phyloP scores from a whole-genome alignment of 2,113 vertebrate species.

The Cairina moschata region DNA sequence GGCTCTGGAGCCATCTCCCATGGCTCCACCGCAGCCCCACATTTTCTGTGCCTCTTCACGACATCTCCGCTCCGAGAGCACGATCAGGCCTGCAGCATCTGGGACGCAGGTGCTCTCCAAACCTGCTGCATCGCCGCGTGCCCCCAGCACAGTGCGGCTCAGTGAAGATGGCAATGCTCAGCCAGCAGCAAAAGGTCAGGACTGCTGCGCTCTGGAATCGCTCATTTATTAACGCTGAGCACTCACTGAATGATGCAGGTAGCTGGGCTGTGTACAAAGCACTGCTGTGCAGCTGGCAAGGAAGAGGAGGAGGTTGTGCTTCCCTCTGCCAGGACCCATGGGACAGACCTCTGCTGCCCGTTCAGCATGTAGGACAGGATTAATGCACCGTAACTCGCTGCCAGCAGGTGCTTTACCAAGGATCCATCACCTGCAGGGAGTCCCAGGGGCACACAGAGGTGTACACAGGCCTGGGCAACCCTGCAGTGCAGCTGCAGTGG shows the following conservation, averaged over 20 bases:
- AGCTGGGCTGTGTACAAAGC: not conserved
- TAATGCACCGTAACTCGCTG: not conserved
- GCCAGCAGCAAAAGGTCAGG: not conserved
- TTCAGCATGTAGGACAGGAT: not conserved
- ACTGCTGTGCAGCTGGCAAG: not conserved
- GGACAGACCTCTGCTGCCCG: not conserved
- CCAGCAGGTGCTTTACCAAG: not conserved
- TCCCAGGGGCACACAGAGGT: not conserved
- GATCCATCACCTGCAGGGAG: rapidly evolving
- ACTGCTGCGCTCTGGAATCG: not conserved
- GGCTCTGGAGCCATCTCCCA: not conserved
- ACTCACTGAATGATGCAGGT: not conserved
- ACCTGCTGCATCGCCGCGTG: not conserved
- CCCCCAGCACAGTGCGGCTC: not conserved
- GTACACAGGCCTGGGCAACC: rapidly evolving
- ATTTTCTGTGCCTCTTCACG: not conserved
- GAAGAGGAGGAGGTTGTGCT: not conserved
- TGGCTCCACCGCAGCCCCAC: not conserved
- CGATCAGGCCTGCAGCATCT: not conserved
- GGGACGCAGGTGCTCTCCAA: not conserved
- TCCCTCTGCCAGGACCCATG: not conserved
- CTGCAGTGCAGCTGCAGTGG: rapidly evolving
- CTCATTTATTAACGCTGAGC: not conserved
- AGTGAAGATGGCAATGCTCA: not conserved
- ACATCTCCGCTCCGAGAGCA: not conserved